Conservation (phyloP, 2,797 vertebrate species). For the Helicolenus hilgendorfi region DNA sequence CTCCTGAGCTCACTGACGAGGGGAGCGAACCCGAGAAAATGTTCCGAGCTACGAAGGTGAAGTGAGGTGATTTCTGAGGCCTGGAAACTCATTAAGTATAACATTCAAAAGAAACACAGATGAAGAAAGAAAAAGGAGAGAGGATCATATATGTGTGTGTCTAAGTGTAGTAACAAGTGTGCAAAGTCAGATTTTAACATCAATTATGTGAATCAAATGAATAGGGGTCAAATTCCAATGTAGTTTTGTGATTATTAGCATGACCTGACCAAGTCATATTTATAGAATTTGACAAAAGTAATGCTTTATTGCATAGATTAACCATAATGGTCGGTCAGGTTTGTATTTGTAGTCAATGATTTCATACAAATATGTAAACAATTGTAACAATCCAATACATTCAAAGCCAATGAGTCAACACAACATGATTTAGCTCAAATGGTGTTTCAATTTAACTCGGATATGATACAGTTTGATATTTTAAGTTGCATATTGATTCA, state of each 20-base stretch:
- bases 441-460: background rate
- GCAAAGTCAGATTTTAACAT: background rate
- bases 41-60: background rate
- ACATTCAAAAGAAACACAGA: background rate
- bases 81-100: background rate
- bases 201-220: background rate
- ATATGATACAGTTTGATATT: background rate
- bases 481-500: background rate
- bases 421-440: background rate
- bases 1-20: background rate
- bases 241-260: background rate
- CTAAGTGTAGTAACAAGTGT: background rate
- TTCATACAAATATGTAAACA: background rate
- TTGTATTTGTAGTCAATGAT: background rate
- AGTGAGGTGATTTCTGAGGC: constrained; percentile 6
- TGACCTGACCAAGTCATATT: background rate
- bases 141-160: background rate
- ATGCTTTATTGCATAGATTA: background rate
- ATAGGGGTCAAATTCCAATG: background rate
- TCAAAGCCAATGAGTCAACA: background rate
- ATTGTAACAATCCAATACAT: background rate
- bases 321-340: too few relatives aligned
- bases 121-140: background rate
- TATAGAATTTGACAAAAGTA: background rate
- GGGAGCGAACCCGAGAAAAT: background rate